A percentile compares a stretch with the other conserved stretches of the same genome.
Evolutionary conservation across 2,113 vertebrate species (phyloP).

Genomic region (Poecile atricapillus): DNA sequence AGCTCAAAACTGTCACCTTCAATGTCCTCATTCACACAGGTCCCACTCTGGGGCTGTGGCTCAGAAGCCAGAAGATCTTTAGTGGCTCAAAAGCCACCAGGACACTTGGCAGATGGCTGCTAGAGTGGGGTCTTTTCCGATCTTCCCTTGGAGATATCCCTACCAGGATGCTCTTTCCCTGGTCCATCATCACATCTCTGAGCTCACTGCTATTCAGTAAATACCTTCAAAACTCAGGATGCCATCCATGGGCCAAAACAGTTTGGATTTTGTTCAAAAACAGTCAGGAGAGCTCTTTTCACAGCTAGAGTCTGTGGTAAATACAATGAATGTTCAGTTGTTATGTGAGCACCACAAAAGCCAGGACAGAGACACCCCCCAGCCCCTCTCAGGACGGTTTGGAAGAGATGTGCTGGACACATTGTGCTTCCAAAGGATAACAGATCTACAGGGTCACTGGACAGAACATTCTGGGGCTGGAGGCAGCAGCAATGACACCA

Average conservation of each 20-base stretch:
- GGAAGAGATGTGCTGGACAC: not conserved
- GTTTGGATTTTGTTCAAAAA: not conserved
- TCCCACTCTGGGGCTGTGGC: not conserved
- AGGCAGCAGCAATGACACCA: not conserved
- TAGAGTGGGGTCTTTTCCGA: not conserved
- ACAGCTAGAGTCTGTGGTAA: not conserved
- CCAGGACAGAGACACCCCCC: not conserved
- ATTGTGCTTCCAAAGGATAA: not conserved
- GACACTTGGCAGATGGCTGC: not conserved
- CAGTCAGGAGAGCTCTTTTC: not conserved
- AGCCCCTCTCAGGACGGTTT: not conserved
- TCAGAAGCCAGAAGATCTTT: not conserved
- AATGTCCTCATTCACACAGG: not conserved
- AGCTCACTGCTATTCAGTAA: not conserved
- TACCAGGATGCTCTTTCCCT: not conserved
- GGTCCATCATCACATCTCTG: rapidly evolving
- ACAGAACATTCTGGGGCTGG: not conserved
- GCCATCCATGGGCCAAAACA: not conserved
- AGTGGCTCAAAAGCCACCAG: not conserved
- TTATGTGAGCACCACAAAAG: not conserved
- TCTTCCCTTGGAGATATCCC: not conserved
- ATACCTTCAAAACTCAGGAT: not conserved
- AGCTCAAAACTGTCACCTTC: not conserved
- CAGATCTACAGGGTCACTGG: not conserved
- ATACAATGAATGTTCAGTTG: not conserved